Base-by-base conservation (phyloP, 1,140 invertebrate species). In the Phymorhynchus buccinoides region DNA sequence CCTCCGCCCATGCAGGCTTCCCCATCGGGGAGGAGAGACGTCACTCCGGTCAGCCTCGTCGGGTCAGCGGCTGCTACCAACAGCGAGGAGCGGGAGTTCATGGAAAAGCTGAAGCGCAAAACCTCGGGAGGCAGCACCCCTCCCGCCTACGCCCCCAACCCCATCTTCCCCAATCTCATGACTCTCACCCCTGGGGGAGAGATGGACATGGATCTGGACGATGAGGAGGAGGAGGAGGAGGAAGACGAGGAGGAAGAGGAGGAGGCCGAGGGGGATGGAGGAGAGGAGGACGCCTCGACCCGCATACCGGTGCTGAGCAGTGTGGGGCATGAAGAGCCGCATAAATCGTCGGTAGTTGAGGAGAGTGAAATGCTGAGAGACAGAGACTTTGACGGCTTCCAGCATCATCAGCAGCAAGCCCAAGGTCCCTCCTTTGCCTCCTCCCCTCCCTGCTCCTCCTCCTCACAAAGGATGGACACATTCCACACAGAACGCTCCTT, bases 61-160 rank as follows among this genome's bases (percentile, higher is more conserved):
- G 44, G 56, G 9, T 84, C 81, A 18, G n/a, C n/a, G n/a, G 4
- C 22, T 0, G 82, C 52, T 16, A 42, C 78, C 18, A 66, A 41
- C 37, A 88, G 89, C 77, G 89, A 88, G 56, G 86, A 87, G 16
- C 88, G 78, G 68, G 89, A 90, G 82, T 90, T 90, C 68, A 85
- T 86, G 27, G 88, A 90, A 35, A 91, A 91, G 86, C 85, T 91
- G 79, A 90, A 90, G 41, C 85, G 88, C 52, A 91, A 91, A 84
- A 90, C 90, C 32, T 80, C 87, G 32, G 68, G 81, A 27, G 81
- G 85, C 68, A 41, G 83, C 18, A 71, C 77, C 42, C 68, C 83
- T 52, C 80, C 86, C 18, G 79, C 85, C n/a, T 80, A 86, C 27
- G 75, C 84, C 30, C 87, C 83, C 7, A 89, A 89, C 56, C 85